Base-by-base conservation (phyloP, 2,113 vertebrate genomes). In the Austrofundulus limnaeus region DNA sequence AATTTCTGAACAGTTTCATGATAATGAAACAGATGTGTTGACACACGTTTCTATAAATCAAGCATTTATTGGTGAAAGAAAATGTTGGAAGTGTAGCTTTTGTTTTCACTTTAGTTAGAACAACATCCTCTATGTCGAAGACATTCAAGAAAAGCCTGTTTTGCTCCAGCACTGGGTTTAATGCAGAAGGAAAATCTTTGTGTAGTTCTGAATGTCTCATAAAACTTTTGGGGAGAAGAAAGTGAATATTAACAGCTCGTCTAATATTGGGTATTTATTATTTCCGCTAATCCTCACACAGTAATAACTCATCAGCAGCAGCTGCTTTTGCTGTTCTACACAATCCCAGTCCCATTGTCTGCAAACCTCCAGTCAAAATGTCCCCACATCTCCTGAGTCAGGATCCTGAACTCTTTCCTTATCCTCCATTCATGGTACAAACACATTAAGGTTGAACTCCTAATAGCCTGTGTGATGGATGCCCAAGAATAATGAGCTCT, bases 401-500 rank as follows among this genome's bases (percentile, higher is more conserved):
- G 66, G 60, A 71, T 71, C 66, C 51, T 62, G 56, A 61, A 56
- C 56, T 63, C 50, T 85, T 80, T 84, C 78, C 73, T 78, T 66
- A 28, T 58, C 55, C 72, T 78, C 82, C 69, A 67, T 80, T 75
- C 78, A 83, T 82, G 79, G 84, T 80, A 83, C 81, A 82, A 87
- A 87, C 83, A 83, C 82, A 88, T 91, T 88, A 88, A 77, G 79
- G 72, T 77, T 85, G 82, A 88, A 88, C 77, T 74, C 61, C 70
- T 89, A 93, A 84, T 90, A 89, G 81, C 84, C 43, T 31, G 5
- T 91, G 89, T 91, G 89, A 94, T 92, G 90, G 92, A 94, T 93
- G 91, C 91, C 82, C 76, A 59, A 87, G 86, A 89, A 92, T 95
- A 95, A 94, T 94, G 90, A 94, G 91, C 87, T 89, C 91, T 93